These are phyloP conservation scores for Gallinago stenura DNA, from an alignment of 2,797 vertebrate genomes.

Conservation along the genomic window DNA sequence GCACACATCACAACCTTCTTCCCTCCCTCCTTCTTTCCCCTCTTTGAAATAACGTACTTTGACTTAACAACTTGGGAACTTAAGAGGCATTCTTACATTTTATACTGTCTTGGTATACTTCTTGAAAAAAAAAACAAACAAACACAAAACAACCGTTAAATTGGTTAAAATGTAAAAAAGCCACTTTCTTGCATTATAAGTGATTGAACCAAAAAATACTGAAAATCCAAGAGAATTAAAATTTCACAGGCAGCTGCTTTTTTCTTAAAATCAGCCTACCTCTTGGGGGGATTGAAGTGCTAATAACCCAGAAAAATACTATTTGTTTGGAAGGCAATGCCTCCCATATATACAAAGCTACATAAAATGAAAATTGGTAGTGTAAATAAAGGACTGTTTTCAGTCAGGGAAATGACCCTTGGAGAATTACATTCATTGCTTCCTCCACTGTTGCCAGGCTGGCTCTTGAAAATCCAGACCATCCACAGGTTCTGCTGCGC, in stretches of 20 bases:
- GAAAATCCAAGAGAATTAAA: not conserved
- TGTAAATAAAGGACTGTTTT: not conserved
- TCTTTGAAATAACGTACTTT: not conserved
- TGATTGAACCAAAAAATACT: not conserved
- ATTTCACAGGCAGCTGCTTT: not conserved
- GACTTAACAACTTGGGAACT: not conserved
- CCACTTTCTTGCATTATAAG: not conserved
- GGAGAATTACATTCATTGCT: not conserved
- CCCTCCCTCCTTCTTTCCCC: not conserved
- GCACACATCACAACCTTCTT: not conserved
- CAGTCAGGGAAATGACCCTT: not conserved
- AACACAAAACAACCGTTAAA: not conserved
- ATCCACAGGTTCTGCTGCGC: not conserved
- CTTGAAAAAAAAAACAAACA: not conserved
- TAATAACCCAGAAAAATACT: not conserved
- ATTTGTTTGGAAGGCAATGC: not conserved
- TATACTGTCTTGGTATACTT: not conserved
- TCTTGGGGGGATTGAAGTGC: not conserved
- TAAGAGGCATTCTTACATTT: not conserved
- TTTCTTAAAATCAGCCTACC: not conserved
- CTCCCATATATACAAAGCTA: not conserved
- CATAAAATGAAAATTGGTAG: not conserved
- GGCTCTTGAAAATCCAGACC: not conserved
- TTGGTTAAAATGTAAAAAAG: not conserved
- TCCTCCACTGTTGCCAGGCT: not conserved